Base-by-base conservation (phyloP, 2,888 invertebrate species). In the Eilema sororculum region DNA sequence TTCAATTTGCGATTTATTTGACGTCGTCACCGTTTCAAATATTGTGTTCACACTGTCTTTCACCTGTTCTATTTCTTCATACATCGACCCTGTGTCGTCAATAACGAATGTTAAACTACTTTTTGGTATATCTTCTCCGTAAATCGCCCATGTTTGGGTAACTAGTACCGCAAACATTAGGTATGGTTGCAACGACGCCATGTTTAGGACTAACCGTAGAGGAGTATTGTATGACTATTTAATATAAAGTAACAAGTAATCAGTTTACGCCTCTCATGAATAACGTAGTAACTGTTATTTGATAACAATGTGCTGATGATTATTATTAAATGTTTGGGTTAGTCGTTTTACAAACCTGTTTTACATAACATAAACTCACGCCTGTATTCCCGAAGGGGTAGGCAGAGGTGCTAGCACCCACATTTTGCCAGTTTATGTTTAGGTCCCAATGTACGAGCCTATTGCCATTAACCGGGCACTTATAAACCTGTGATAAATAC, bases 101-200 rank as follows among this genome's bases (percentile, higher is more conserved):
- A 93, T 92, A 0, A 91, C 88, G 70, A 93, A 92, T 0, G 88
- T 84, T 10, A 94, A 82, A 82, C 91, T 91, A 28, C 88, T 84
- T 79, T 89, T 93, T 2, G 73, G 57, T 37, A 78, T 75, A 52
- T 73, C 73, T 24, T 78, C 76, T 28, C 75, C 76, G 25, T 37
- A 20, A 37, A 20, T 20, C 9, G 5, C 3, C 24, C 58, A 75
- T 61, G 12, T 33, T 60, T 70, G 41, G 33, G 59, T 6, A 28
- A 68, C 30, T 20, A 74, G 8, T 16, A 71, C 2, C 66, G 25
- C 41, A 57, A 79, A 9, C 24, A 28, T 25, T 20, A 69, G 56
- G 65, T 12, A 68, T 46, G 30, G 16, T 20, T 56, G 61, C 13
- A 33, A 28, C 22, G 62, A 64, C 56, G 57, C 10, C 80, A 79